Evolutionary conservation across 2,113 vertebrate species (phyloP), one percentile per base, ranked within the genome.

Genomic region (Cricetomys ansorgei): DNA sequence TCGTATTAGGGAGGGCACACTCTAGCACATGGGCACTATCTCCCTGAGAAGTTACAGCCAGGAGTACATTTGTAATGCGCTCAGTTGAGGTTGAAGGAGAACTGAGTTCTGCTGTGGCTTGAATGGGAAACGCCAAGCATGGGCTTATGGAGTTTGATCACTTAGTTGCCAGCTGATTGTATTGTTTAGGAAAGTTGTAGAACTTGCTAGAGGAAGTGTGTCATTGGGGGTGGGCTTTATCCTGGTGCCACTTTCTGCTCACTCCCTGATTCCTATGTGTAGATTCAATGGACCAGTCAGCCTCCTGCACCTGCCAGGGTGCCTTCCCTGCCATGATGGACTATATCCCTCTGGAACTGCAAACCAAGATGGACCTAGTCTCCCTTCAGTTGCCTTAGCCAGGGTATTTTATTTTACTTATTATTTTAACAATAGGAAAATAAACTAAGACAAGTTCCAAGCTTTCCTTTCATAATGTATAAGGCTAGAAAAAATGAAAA

Each of bases 61-160:
- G 45, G 27, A 55, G 5, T 43, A 7, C 12, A 16, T 0, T 5
- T 65, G 7, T 2, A 15, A 45, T 6, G 0, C 5, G 15, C 12
- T 0, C 10, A 45, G 6, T 1, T 34, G n/a, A 31, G 29, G 29
- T 55, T 84, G 40, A 34, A 48, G 31, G 29, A 86, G 29, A 37
- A 48, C 6, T 50, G 43, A 67, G 55, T 4, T 4, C 45, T 34
- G 57, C n/a, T 64, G 23, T 27, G 55, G 37, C 40, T n/a, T 59
- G 55, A 59, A 59, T 4, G 12, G 15, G 53, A 59, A 53, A 40
- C 40, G 55, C 40, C 37, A 27, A 37, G 34, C 37, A 16, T 16
- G 12, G 34, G 55, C 11, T 25, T 27, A 15, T 15, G 21, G 21
- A 40, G 50, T 80, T 80, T 81, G 6, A 59, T 40, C 55, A 59